Percentiles rank a stretch among this genome's conserved stretches.
These are phyloP conservation scores for Syrmaticus mikado DNA, from an alignment of 2,113 vertebrate genomes.

Conservation along the genomic window DNA sequence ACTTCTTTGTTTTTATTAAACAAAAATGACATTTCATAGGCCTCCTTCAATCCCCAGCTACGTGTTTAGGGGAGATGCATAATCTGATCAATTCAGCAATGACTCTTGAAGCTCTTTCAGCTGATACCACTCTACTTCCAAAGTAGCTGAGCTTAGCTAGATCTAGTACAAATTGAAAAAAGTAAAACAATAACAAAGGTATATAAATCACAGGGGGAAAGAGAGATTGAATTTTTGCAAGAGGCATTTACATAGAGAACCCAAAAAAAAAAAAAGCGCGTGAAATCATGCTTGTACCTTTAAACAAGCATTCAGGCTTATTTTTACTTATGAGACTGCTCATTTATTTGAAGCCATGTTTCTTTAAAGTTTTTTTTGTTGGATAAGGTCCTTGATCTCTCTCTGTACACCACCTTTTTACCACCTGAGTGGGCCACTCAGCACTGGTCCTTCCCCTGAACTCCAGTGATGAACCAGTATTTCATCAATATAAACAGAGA, in stretches of 20 bases:
- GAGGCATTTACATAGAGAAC: not conserved
- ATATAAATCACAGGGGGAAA: not conserved
- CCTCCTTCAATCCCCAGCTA: not conserved
- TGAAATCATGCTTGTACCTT: accelerated
- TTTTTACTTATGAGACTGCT: not conserved
- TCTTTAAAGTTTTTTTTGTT: not conserved
- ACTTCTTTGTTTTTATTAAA: not conserved
- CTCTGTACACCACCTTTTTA: not conserved
- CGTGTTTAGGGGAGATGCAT: not conserved
- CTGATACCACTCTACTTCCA: not conserved
- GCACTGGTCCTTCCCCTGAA: too few species aligned
- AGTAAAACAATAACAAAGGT: not conserved
- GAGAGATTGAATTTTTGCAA: not conserved
- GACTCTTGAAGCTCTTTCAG: not conserved
- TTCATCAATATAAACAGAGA: not conserved
- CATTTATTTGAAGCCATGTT: not conserved
- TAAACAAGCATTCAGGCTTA: accelerated
- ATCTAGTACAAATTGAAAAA: not conserved
- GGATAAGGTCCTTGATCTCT: not conserved
- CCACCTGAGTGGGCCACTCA: not conserved
- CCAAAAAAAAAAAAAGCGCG: not conserved
- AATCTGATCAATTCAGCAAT: not conserved
- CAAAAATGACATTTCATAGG: not conserved
- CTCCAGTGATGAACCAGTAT: not conserved
- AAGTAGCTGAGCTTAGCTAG: not conserved